Evolutionary conservation across 2,888 invertebrate species (phyloP), one percentile per base, ranked within the genome.

Genomic region (Mamestra brassicae): DNA sequence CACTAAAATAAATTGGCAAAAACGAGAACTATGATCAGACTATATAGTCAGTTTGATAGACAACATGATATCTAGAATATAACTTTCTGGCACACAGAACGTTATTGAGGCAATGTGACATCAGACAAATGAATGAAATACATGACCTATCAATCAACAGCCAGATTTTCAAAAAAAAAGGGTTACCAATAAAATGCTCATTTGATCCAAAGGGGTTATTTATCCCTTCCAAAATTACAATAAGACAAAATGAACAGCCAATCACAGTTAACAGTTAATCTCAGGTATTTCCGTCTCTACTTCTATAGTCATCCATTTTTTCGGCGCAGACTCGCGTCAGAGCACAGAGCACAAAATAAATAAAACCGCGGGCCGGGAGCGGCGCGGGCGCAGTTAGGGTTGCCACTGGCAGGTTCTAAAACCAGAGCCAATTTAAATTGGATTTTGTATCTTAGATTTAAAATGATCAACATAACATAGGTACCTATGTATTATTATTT

Each of bases 281-380:
- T 67, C n/a, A 4, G 71, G 58, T 47, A 71, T 68, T 69, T 68
- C 82, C 68, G 58, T 66, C 55, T 66, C 57, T 70, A 26, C 26
- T 26, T 26, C 26, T 26, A 26, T 26, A 82, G n/a, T 34, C 64
- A 47, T 62, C 38, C n/a, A 57, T 67, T 77, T 85, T 82, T 82
- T 81, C 66, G 68, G 75, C 15, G 47, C 26, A 58, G 74, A 36
- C 60, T 68, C 11, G 54, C 54, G 34, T 63, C 75, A 36, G 62
- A 78, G 77, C 81, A 64, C 78, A 71, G 73, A 77, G 54, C 67
- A 86, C 81, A 85, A 78, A 85, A 87, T 79, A 87, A 87, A 85
- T 77, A 85, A 80, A 85, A 87, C 38, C 75, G 36, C 72, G 70
- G 64, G 71, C 61, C 57, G 79, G 79, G 77, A 72, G 81, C 72